Evolutionary conservation across 2,797 vertebrate genomes (phyloP).

Genomic region (Tamandua tetradactyla): DNA sequence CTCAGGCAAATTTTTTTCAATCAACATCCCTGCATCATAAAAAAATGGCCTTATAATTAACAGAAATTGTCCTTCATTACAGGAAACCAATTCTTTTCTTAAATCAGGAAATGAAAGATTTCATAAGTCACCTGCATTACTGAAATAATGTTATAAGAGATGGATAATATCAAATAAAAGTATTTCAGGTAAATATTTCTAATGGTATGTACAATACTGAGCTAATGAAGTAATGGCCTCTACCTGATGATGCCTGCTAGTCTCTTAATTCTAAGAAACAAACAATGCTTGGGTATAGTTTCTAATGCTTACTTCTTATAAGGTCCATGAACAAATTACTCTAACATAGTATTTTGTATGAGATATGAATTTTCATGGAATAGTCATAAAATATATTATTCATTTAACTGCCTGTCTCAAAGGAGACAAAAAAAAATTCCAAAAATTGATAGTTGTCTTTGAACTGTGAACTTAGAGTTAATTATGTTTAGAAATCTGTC

Average conservation of each 20-base stretch:
- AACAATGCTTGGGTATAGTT: background rate
- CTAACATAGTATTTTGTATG: background rate
- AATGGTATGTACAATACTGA: background rate
- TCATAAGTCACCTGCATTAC: background rate
- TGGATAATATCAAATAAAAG: background rate
- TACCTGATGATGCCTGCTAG: background rate
- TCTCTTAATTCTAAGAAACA: background rate
- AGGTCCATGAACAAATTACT: background rate
- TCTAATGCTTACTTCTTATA: background rate
- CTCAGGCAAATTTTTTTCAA: background rate
- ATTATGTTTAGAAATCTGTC: background rate
- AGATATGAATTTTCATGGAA: background rate
- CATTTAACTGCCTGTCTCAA: background rate
- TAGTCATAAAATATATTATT: background rate
- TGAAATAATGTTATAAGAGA: background rate
- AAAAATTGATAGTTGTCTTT: background rate
- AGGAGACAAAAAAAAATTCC: background rate
- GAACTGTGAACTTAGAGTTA: background rate
- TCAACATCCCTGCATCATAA: background rate
- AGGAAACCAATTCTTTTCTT: background rate
- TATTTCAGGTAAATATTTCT: background rate
- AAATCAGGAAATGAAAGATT: background rate
- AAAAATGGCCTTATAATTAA: constrained; percentile 12
- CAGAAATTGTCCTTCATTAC: background rate
- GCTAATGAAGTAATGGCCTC: background rate